Base-by-base conservation (phyloP, 2,888 invertebrate genomes). In the Xestobium rufovillosum region DNA sequence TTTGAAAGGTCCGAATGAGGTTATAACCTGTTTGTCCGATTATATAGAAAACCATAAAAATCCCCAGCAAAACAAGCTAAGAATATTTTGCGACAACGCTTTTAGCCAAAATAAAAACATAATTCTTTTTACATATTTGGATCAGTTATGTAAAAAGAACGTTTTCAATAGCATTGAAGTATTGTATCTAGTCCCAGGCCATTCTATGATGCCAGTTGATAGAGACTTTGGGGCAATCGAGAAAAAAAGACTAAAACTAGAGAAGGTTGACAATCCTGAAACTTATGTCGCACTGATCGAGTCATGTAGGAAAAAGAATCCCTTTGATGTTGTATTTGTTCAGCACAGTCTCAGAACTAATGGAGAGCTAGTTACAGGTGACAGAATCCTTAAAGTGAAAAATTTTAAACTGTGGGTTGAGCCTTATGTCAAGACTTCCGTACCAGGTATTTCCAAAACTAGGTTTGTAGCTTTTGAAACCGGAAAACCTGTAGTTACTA, bases 181-280 rank as follows among this genome's bases (percentile, higher is more conserved):
- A 3, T 39, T 13, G n/a, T 52, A 47, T 16, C 47, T 46, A 1
- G 27, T 50, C 9, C 48, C 50, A 23, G 50, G 48, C 4, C 51
- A 50, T 32, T 48, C 47, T 1, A 50, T 51, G 52, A 51, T 51
- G 49, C 48, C 50, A 1, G 38, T 50, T 2, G 48, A 49, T 39
- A 17, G 49, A 11, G 44, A 48, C 30, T 42, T 44, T 68, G 31
- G 27, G n/a, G n/a, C n/a, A n/a, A n/a, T n/a, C n/a, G n/a, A 40
- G n/a, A n/a, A n/a, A n/a, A n/a, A n/a, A n/a, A n/a, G n/a, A n/a
- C n/a, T n/a, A n/a, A n/a, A n/a, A n/a, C n/a, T n/a, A n/a, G n/a
- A n/a, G n/a, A n/a, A n/a, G n/a, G n/a, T n/a, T n/a, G n/a, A n/a
- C n/a, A n/a, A 36, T 33, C 41, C 38, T 3, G 36, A 34, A 25